Evolutionary conservation across 2,797 vertebrate species (phyloP).

Genomic region (Smutsia gigantea): DNA sequence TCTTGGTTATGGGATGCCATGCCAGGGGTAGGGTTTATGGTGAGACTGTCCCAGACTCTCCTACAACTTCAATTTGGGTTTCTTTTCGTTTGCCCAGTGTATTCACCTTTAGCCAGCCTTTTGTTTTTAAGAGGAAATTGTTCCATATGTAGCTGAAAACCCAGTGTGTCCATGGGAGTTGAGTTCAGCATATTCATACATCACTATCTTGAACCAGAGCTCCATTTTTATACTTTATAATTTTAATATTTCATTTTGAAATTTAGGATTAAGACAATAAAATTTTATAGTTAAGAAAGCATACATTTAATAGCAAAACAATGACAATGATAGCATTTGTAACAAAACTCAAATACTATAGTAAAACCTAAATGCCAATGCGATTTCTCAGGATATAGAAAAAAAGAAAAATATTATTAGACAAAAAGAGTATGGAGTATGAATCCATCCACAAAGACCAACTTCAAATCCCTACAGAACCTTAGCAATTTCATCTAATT

Average conservation of each 20-base stretch:
- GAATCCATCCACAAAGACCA: not conserved
- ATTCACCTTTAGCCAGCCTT: not conserved
- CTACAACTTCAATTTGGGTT: not conserved
- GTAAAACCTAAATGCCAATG: not conserved
- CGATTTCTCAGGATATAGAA: not conserved
- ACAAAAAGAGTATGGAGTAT: not conserved
- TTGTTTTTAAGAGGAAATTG: not conserved
- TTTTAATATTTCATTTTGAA: conserved; percentile 11
- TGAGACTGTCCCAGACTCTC: not conserved
- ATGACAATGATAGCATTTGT: not conserved
- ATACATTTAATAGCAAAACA: conserved; percentile 6
- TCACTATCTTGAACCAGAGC: not conserved
- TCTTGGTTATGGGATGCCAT: not conserved
- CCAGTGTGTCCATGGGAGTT: not conserved
- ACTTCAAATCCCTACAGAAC: not conserved
- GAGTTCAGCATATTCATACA: not conserved
- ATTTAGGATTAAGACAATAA: not conserved
- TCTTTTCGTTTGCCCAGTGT: not conserved
- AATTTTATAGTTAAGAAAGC: not conserved
- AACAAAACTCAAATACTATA: conserved; percentile 31
- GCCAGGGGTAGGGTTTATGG: not conserved
- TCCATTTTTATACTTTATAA: not conserved
- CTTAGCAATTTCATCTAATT: not conserved
- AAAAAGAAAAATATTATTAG: not conserved
- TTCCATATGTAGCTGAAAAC: not conserved